These are phyloP conservation scores for Lepus europaeus DNA, from an alignment of 2,113 vertebrate genomes.

Conservation along the genomic window DNA sequence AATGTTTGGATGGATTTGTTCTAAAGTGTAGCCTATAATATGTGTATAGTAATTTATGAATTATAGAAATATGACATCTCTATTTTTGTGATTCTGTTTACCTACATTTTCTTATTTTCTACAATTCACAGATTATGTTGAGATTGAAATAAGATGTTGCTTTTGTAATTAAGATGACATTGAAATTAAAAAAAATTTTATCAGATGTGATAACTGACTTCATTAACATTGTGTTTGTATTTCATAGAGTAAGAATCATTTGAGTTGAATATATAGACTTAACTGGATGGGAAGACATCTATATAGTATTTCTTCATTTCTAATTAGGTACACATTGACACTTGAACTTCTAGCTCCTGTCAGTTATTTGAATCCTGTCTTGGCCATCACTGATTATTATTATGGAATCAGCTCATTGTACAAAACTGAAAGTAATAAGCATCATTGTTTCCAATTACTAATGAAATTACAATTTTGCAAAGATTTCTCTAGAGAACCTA, in stretches of 20 bases:
- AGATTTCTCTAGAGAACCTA: constrained; percentile 60
- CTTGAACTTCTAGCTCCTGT: neutral
- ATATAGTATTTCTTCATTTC: constrained; percentile 10
- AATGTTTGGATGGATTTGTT: neutral
- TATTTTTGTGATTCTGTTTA: neutral
- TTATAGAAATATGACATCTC: neutral
- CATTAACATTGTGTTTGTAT: constrained; percentile 11
- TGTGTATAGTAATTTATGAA: neutral
- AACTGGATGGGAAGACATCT: neutral
- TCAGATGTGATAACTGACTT: neutral
- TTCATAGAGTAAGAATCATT: constrained; percentile 49
- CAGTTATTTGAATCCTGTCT: neutral
- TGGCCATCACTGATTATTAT: neutral
- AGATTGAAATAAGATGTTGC: neutral
- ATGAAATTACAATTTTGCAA: constrained; percentile 60
- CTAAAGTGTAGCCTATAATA: neutral
- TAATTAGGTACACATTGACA: neutral
- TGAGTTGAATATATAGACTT: constrained; percentile 57
- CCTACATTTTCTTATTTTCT: constrained; percentile 45
- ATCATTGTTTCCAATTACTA: constrained; percentile 61
- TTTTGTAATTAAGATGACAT: constrained; percentile 20
- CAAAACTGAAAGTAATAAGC: constrained; percentile 61
- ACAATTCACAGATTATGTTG: neutral
- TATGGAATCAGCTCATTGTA: constrained; percentile 40
- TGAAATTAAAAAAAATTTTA: constrained; percentile 66